Conservation (phyloP, 35 echinoderm and acorn worm genomes). For the Anneissia japonica region DNA sequence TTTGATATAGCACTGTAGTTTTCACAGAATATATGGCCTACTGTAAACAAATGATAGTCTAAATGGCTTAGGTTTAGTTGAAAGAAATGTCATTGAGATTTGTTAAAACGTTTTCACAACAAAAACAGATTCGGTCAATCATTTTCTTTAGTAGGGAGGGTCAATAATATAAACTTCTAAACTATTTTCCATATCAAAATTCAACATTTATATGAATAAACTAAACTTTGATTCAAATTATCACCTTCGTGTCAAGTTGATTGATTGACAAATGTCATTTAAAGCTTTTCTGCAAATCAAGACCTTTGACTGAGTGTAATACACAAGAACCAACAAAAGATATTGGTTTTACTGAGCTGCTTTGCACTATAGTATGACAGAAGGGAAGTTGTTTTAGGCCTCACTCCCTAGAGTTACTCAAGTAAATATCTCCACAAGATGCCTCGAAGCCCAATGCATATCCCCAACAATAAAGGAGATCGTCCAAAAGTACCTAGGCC, state of each 20-base stretch:
- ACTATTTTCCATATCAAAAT: no score
- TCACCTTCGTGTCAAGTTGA: background rate
- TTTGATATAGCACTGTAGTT: no score
- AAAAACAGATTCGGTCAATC: no score
- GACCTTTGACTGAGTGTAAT: background rate
- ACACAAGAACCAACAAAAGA: background rate
- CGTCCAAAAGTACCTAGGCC: background rate
- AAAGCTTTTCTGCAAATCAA: background rate
- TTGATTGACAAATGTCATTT: slow-evolving; percentile 2
- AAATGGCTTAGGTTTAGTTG: no score
- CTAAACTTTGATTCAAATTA: no score
- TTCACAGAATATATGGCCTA: no score
- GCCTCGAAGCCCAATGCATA: background rate
- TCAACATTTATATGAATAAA: no score
- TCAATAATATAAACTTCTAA: no score
- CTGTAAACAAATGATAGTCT: no score
- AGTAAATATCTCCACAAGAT: background rate
- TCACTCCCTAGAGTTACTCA: background rate
- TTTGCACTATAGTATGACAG: background rate
- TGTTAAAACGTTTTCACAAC: no score
- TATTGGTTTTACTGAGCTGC: background rate
- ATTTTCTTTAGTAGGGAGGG: no score
- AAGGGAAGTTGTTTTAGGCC: background rate
- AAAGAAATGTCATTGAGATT: no score
- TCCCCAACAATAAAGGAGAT: background rate